Evolutionary conservation across 2,888 invertebrate genomes (phyloP).

Genomic region (Perizoma affinitatum): DNA sequence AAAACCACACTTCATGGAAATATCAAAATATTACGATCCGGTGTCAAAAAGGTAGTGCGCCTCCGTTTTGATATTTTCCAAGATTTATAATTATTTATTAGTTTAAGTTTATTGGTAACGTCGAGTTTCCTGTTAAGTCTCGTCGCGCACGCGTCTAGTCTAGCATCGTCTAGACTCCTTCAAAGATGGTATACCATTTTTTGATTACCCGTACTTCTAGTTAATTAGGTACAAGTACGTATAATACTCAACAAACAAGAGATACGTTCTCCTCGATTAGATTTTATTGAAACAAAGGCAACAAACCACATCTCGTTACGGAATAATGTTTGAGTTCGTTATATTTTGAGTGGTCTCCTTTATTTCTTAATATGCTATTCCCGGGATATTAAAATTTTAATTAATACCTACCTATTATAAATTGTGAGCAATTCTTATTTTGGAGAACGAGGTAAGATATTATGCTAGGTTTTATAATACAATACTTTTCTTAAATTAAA

Average conservation of each 20-base stretch:
- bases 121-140: too few species aligned
- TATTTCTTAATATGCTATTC: constrained; percentile 57
- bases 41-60: too few species aligned
- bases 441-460: constrained; percentile 35
- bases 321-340: constrained; percentile 64
- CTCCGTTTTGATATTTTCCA: too few species aligned
- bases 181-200: too few species aligned
- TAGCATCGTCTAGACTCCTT: too few species aligned
- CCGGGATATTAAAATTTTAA: constrained; percentile 64
- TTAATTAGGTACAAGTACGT: too few species aligned
- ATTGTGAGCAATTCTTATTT: constrained; percentile 54
- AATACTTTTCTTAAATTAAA: constrained; percentile 16
- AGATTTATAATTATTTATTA: too few species aligned
- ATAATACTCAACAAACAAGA: constrained; percentile 42
- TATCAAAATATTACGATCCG: too few species aligned
- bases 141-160: too few species aligned
- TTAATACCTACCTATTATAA: constrained; percentile 63
- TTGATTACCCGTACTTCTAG: too few species aligned
- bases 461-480: constrained; percentile 19
- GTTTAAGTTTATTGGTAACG: too few species aligned
- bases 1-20: too few species aligned
- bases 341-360: constrained; percentile 52
- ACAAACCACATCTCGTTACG: constrained; percentile 53
- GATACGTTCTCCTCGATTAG: constrained; percentile 57
- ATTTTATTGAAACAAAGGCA: constrained; percentile 59